Conservation (phyloP, 2,113 vertebrate species). For the Pipra filicauda region DNA sequence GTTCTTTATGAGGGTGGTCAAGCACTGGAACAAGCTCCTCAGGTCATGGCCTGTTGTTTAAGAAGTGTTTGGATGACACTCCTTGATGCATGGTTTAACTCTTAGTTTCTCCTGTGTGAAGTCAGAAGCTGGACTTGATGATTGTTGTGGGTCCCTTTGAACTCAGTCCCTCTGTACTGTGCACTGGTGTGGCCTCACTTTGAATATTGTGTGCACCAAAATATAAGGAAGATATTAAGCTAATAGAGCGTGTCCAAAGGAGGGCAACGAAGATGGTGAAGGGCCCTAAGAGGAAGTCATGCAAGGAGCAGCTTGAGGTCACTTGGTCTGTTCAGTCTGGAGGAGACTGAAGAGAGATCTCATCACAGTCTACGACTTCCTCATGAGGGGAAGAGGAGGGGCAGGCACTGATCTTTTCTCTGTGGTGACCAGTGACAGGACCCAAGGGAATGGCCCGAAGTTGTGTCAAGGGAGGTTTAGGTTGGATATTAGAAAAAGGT, state of each 20-base stretch:
- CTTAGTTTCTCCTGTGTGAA: background rate
- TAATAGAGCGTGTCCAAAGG: background rate
- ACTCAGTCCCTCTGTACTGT: background rate
- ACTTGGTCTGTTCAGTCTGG: background rate
- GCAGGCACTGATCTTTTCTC: background rate
- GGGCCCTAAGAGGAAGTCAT: background rate
- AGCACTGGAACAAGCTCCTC: background rate
- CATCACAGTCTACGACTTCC: background rate
- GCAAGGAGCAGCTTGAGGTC: too few relatives aligned
- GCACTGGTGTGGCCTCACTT: background rate
- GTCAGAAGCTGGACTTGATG: background rate
- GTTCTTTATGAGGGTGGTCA: background rate
- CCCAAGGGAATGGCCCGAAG: background rate
- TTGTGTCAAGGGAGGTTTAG: background rate
- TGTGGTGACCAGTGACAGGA: background rate
- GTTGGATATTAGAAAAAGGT: background rate
- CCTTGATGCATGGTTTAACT: background rate
- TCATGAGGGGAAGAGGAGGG: background rate
- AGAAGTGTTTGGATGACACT: background rate
- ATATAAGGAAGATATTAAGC: background rate
- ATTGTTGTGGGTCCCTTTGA: accelerated
- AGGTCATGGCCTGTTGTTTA: background rate
- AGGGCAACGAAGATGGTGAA: background rate
- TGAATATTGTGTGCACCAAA: background rate
- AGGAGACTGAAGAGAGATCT: background rate